Conservation (phyloP, 2,888 invertebrate genomes). For the Aleiodes leptofemur region DNA sequence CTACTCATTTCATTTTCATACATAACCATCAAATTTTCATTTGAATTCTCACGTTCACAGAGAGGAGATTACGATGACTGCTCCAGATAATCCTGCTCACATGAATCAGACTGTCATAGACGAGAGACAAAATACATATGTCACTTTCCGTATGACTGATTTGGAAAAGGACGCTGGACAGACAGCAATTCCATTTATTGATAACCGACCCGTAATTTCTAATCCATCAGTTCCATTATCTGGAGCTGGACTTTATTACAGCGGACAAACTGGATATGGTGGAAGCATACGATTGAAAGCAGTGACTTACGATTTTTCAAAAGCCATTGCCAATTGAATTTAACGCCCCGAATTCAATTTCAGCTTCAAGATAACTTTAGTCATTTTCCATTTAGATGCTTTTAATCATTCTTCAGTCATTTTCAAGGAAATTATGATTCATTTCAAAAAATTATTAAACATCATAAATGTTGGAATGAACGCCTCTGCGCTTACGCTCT, state of each 20-base stretch:
- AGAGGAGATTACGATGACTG: not conserved
- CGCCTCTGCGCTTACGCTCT: too few relatives aligned
- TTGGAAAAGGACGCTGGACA: slow-evolving; percentile 85
- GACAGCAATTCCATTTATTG: slow-evolving; percentile 86
- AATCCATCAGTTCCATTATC: slow-evolving; percentile 80
- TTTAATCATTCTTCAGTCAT: too few relatives aligned
- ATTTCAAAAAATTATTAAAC: too few relatives aligned
- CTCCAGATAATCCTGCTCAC: slow-evolving; percentile 55
- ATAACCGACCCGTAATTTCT: slow-evolving; percentile 83
- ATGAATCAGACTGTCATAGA: slow-evolving; percentile 76
- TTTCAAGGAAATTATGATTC: too few relatives aligned
- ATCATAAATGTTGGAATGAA: too few relatives aligned
- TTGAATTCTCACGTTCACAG: not conserved
- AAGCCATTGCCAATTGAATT: too few relatives aligned
- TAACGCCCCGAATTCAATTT: too few relatives aligned
- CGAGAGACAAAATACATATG: slow-evolving; percentile 80
- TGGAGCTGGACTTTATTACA: slow-evolving; percentile 85
- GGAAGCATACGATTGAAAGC: slow-evolving; percentile 72
- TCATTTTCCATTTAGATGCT: too few relatives aligned
- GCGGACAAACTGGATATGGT: slow-evolving; percentile 70
- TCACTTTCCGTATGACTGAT: slow-evolving; percentile 82
- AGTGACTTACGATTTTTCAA: slow-evolving; percentile 80
- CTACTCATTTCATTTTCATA: slow-evolving; percentile 56
- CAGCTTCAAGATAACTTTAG: too few relatives aligned
- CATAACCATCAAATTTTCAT: slow-evolving; percentile 53